Conservation (phyloP, 2,797 vertebrate genomes). For the Takifugu ocellatus region DNA sequence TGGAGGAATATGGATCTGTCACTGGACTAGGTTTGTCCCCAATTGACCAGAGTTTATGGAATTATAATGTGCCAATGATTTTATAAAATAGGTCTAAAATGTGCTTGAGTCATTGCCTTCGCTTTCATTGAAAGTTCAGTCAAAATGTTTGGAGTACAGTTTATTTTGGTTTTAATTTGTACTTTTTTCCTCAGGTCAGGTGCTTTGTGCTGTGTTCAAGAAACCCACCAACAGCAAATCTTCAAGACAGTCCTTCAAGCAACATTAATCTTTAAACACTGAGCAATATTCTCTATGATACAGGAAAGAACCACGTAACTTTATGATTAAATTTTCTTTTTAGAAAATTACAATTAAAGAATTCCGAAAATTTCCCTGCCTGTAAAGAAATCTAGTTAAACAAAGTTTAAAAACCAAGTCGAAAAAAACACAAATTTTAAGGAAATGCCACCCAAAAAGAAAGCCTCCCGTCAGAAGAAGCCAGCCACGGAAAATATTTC, state of each 20-base stretch:
- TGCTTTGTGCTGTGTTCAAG: constrained; percentile 61
- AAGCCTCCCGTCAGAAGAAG: constrained; percentile 74
- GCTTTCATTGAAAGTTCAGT: too few relatives aligned
- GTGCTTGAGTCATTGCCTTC: too few relatives aligned
- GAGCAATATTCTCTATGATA: too few relatives aligned
- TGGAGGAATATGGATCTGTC: constrained; percentile 25
- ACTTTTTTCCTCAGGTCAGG: constrained; percentile 43
- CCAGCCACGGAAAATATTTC: constrained; percentile 28
- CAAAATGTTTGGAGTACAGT: not conserved
- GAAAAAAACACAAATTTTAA: not conserved
- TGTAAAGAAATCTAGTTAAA: not conserved
- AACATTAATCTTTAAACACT: not conserved
- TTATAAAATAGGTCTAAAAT: not conserved
- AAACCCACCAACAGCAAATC: not conserved
- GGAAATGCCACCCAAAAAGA: constrained; percentile 82
- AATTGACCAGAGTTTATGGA: not conserved
- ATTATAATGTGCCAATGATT: too few relatives aligned
- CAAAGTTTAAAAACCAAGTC: not conserved
- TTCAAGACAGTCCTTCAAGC: not conserved
- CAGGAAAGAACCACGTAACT: too few relatives aligned
- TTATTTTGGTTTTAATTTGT: not conserved
- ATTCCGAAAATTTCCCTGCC: too few relatives aligned
- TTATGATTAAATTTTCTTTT: too few relatives aligned
- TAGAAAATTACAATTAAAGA: too few relatives aligned
- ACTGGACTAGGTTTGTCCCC: constrained; percentile 4